Evolutionary conservation across 30 jellyfish, hydroid and myxozoan species (phyloP).

Genomic region (Turritopsis rubra): DNA sequence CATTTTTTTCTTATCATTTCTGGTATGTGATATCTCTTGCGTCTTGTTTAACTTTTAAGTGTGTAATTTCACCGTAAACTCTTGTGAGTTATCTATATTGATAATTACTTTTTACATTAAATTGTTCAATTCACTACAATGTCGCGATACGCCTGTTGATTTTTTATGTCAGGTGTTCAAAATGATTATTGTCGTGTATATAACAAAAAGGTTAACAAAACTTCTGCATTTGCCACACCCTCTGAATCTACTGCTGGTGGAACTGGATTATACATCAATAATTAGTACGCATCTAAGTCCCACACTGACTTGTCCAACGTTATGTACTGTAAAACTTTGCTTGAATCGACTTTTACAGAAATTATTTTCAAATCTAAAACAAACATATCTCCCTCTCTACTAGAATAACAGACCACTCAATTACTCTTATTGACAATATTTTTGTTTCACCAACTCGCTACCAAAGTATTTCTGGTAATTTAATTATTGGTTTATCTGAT

Average conservation of each 20-base stretch:
- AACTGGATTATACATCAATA: too few relatives aligned
- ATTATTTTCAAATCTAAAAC: too few relatives aligned
- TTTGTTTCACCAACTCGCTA: conserved; percentile 10
- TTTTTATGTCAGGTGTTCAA: background rate
- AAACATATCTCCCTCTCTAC: conserved; percentile 7
- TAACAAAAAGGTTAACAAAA: conserved; percentile 1
- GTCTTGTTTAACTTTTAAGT: too few relatives aligned
- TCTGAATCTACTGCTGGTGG: conserved; percentile 12
- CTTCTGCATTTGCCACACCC: conserved; percentile 7
- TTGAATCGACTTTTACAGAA: too few relatives aligned
- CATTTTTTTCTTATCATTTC: background rate
- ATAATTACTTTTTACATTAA: background rate
- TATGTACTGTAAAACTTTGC: too few relatives aligned
- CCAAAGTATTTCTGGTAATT: conserved; percentile 1
- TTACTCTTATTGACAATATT: background rate
- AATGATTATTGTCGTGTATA: background rate
- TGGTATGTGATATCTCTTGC: background rate
- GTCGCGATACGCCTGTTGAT: conserved; percentile 13
- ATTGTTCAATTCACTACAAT: background rate
- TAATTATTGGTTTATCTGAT: background rate
- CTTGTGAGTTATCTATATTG: background rate
- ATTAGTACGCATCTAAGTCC: too few relatives aligned
- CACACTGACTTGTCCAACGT: too few relatives aligned
- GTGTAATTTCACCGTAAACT: background rate
- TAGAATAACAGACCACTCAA: conserved; percentile 6